These are phyloP conservation scores for Gryllus longicercus DNA, from an alignment of 2,888 invertebrate species.

Conservation along the genomic window DNA sequence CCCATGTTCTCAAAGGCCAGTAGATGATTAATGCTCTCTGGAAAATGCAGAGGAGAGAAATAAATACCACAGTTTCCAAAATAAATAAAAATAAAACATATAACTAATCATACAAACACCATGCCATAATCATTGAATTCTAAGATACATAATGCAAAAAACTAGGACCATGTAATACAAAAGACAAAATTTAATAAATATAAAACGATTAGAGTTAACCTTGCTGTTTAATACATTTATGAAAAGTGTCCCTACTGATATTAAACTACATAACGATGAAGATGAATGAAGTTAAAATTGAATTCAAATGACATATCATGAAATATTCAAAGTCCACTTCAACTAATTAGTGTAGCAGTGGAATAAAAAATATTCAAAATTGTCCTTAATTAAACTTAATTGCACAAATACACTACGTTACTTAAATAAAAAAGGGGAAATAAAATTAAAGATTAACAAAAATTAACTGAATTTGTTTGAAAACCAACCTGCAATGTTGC, in stretches of 20 bases:
- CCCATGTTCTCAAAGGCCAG: slow-evolving; percentile 29
- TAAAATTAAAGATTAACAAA: not conserved
- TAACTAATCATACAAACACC: not conserved
- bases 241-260: too few relatives aligned
- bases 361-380: too few relatives aligned
- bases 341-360: too few relatives aligned
- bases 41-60: slow-evolving; percentile 31
- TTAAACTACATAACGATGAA: too few relatives aligned
- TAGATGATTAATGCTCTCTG: slow-evolving; percentile 28
- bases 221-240: too few relatives aligned
- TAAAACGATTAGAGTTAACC: too few relatives aligned
- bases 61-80: slow-evolving; percentile 7
- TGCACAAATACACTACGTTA: not conserved
- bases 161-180: too few relatives aligned
- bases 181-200: too few relatives aligned
- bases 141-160: not conserved
- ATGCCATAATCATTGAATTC: not conserved
- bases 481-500: not conserved
- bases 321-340: too few relatives aligned
- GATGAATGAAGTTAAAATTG: too few relatives aligned
- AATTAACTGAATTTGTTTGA: not conserved
- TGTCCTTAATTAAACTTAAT: too few relatives aligned
- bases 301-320: too few relatives aligned
- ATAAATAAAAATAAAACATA: not conserved
- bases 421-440: not conserved